Percentiles rank a stretch among this genome's conserved stretches.
phyloP scores from a whole-genome alignment of 2,797 vertebrate genomes.

The Neoniphon sammara region DNA sequence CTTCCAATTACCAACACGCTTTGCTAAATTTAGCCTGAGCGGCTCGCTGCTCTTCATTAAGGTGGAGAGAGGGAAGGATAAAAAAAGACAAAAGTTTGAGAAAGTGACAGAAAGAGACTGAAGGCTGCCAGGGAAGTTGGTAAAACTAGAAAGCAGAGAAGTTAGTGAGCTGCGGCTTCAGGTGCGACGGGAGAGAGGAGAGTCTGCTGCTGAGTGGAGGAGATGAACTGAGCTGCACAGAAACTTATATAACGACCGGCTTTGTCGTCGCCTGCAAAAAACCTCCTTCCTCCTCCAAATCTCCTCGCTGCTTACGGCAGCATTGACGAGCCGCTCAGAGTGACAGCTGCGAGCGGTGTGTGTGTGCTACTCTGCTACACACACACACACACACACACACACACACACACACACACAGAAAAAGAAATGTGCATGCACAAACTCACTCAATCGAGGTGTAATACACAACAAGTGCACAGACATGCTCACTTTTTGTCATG shows the following conservation, averaged over 20 bases:
- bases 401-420: conserved; percentile 1
- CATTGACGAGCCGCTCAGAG: conserved; percentile 40
- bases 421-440: background rate
- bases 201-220: conserved; percentile 22
- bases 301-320: conserved; percentile 68
- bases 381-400: conserved; percentile 27
- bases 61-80: background rate
- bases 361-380: conserved; percentile 23
- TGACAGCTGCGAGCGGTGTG: conserved; percentile 50
- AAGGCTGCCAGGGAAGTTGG: conserved; percentile 35
- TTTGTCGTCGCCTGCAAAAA: conserved; percentile 66
- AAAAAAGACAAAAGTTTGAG: conserved; percentile 23
- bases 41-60: conserved; percentile 25
- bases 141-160: conserved; percentile 40
- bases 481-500: conserved; percentile 45
- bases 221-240: conserved; percentile 45
- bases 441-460: conserved; percentile 14
- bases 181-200: conserved; percentile 38
- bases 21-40: conserved; percentile 41
- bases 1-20: conserved; percentile 50
- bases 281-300: conserved; percentile 57
- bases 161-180: conserved; percentile 30
- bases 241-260: conserved; percentile 61
- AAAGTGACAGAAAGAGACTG: conserved; percentile 14
- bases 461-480: conserved; percentile 25